phyloP scores from a whole-genome alignment of 1,140 invertebrate species.

The Listronotus oregonensis region DNA sequence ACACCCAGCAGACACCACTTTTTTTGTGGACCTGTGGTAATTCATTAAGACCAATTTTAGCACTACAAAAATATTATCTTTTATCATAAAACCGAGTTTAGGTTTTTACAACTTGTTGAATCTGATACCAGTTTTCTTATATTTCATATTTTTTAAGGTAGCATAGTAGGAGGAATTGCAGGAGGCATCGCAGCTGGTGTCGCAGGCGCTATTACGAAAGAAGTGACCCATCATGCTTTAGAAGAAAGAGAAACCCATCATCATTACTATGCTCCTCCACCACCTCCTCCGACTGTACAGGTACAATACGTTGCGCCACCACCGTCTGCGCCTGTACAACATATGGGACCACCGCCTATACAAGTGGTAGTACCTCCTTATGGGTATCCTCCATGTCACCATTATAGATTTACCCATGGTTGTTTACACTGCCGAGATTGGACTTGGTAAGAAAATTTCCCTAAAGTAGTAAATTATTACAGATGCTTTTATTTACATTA shows the following conservation, averaged over 20 bases:
- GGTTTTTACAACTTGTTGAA: no score
- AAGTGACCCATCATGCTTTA: not conserved
- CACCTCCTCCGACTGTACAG: constrained; percentile 2
- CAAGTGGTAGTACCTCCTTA: not conserved
- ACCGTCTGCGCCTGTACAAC: not conserved
- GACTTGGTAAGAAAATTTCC: constrained; percentile 7
- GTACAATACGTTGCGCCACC: not conserved
- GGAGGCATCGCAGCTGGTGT: constrained; percentile 7
- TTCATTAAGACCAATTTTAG: no score
- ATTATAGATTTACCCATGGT: constrained; percentile 15
- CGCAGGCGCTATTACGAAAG: not conserved
- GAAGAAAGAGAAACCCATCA: not conserved
- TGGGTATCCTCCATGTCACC: constrained; percentile 16
- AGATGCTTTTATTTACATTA: no score
- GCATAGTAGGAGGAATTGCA: constrained; percentile 13
- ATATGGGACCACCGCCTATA: not conserved
- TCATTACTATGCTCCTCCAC: not conserved
- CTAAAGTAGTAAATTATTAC: no score
- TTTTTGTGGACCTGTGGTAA: no score
- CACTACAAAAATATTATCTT: no score
- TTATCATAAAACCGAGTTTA: no score
- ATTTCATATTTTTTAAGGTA: constrained; percentile 4
- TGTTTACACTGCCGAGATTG: constrained; percentile 19
- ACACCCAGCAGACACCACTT: no score
- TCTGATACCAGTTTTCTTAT: no score